A percentile compares a stretch with the other conserved stretches of the same genome.
Conservation (phyloP, 2,888 invertebrate genomes). For the Tenthredo livida region DNA sequence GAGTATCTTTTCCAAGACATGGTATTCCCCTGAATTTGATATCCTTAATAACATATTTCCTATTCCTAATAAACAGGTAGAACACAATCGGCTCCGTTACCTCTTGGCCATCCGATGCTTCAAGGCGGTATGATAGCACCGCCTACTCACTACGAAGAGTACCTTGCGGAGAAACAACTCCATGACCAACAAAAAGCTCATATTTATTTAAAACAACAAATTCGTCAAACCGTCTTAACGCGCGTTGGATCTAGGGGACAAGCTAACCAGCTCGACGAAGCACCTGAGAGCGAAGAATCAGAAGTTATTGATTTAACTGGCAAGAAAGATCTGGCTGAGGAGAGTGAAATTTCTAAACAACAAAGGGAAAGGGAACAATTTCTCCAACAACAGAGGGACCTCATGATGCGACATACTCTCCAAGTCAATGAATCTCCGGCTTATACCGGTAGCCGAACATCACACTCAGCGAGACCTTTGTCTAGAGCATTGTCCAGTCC, state of each 20-base stretch:
- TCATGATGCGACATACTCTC: slow-evolving; percentile 82
- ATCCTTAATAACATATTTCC: neutral
- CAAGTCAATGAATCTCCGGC: slow-evolving; percentile 79
- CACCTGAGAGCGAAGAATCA: slow-evolving; percentile 77
- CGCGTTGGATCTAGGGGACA: slow-evolving; percentile 84
- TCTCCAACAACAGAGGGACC: slow-evolving; percentile 84
- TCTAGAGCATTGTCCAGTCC: slow-evolving; percentile 93
- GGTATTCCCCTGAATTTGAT: neutral
- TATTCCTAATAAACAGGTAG: slow-evolving; percentile 81
- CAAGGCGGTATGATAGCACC: slow-evolving; percentile 78
- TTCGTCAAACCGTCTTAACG: slow-evolving; percentile 92
- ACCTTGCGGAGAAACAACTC: slow-evolving; percentile 80
- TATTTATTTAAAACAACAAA: slow-evolving; percentile 89
- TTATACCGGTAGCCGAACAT: slow-evolving; percentile 70
- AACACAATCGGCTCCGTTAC: slow-evolving; percentile 96
- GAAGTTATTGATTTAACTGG: slow-evolving; percentile 90
- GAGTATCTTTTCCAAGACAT: slow-evolving; percentile 16
- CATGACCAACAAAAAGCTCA: slow-evolving; percentile 81
- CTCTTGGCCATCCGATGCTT: slow-evolving; percentile 93
- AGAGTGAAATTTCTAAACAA: slow-evolving; percentile 81
- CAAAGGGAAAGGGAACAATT: slow-evolving; percentile 82
- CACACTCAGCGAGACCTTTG: slow-evolving; percentile 82
- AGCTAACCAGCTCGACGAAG: slow-evolving; percentile 83
- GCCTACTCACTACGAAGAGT: slow-evolving; percentile 80
- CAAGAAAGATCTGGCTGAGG: slow-evolving; percentile 79